Conservation (phyloP, 1,140 invertebrate species). For the Teleopsis dalmanni region DNA sequence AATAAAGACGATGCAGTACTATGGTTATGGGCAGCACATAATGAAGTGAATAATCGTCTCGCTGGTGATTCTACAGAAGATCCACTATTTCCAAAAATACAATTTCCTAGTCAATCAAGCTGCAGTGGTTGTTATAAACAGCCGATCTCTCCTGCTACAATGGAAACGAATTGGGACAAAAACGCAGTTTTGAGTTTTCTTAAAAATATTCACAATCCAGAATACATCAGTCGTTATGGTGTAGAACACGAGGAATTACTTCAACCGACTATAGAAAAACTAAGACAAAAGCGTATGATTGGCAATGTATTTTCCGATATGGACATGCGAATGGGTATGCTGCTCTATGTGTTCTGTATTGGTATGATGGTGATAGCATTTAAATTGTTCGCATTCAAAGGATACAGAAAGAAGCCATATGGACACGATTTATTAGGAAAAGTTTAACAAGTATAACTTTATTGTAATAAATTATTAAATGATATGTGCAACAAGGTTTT, state of each 20-base stretch:
- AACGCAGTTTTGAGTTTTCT: conserved; percentile 67
- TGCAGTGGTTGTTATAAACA: conserved; percentile 63
- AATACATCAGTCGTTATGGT: conserved; percentile 48
- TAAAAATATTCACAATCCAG: conserved; percentile 60
- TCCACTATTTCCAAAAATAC: conserved; percentile 79
- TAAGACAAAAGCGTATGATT: conserved; percentile 39
- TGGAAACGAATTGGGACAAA: conserved; percentile 56
- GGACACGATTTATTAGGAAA: conserved; percentile 57
- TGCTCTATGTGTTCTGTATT: conserved; percentile 63
- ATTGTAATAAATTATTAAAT: too few relatives aligned
- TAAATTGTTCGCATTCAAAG: conserved; percentile 64
- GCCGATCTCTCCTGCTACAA: not conserved
- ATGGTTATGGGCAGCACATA: conserved; percentile 94
- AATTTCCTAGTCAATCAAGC: conserved; percentile 68
- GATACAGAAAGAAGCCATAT: conserved; percentile 62
- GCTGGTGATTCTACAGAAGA: conserved; percentile 84
- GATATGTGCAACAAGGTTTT: too few relatives aligned
- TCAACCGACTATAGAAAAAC: conserved; percentile 25
- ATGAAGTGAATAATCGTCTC: conserved; percentile 84
- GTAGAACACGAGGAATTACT: conserved; percentile 25
- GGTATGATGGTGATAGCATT: conserved; percentile 65
- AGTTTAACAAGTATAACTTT: conserved; percentile 49
- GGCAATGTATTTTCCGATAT: conserved; percentile 55
- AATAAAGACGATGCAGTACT: conserved; percentile 68
- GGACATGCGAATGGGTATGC: conserved; percentile 67